These are phyloP conservation scores for Cantharis lateralis DNA, from an alignment of 2,888 invertebrate species.

Conservation along the genomic window DNA sequence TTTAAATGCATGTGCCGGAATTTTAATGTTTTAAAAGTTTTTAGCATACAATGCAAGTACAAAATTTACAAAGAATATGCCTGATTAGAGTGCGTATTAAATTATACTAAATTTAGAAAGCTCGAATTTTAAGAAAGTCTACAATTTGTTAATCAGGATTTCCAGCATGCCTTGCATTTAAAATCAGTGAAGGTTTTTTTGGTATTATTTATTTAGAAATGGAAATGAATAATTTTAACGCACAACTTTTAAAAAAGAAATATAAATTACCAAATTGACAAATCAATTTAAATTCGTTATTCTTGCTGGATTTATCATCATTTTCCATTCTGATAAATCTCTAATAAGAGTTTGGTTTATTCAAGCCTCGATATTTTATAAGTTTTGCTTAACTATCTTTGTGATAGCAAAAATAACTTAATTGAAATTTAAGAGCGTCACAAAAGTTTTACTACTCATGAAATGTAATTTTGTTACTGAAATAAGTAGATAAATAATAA, in stretches of 20 bases:
- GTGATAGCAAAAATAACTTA: not conserved
- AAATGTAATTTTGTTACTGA: not conserved
- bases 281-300: not conserved
- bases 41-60: not conserved
- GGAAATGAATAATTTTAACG: not conserved
- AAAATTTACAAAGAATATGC: not conserved
- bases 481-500: not conserved
- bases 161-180: not conserved
- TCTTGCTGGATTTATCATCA: not conserved
- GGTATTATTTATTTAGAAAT: not conserved
- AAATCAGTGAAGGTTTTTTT: not conserved
- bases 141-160: not conserved
- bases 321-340: not conserved
- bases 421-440: not conserved
- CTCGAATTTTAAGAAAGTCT: not conserved
- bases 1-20: not conserved
- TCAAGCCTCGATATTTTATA: not conserved
- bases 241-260: not conserved
- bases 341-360: not conserved
- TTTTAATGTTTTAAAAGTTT: not conserved
- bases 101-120: not conserved
- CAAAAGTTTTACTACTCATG: not conserved
- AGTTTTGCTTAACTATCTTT: not conserved
- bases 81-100: not conserved
- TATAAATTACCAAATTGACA: not conserved